Conservation (phyloP, 1,140 invertebrate species). For the silkworm (Bombyx mori) region ASM3026992v2 NC_085129.1:15890501-15891000, state of each 20-base stretch:
- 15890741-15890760: not conserved
- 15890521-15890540: conserved; percentile 14
- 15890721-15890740: not conserved
- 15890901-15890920: no score
- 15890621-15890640: conserved; percentile 65
- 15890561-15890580: conserved; percentile 83
- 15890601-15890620: conserved; percentile 75
- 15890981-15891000: no score
- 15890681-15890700: conserved; percentile 77
- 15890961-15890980: no score
- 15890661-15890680: conserved; percentile 81
- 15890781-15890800: no score
- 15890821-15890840: no score
- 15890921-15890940: no score
- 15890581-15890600: conserved; percentile 78
- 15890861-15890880: no score
- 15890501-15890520: conserved; percentile 3
- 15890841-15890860: no score
- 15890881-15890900: no score
- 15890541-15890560: conserved; percentile 63
- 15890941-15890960: no score
- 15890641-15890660: conserved; percentile 80
- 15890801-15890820: no score
- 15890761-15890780: no score
- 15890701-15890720: not conserved